These are phyloP conservation scores for Meandrusa payeni DNA, from an alignment of 2,888 invertebrate genomes.

Conservation along the genomic window DNA sequence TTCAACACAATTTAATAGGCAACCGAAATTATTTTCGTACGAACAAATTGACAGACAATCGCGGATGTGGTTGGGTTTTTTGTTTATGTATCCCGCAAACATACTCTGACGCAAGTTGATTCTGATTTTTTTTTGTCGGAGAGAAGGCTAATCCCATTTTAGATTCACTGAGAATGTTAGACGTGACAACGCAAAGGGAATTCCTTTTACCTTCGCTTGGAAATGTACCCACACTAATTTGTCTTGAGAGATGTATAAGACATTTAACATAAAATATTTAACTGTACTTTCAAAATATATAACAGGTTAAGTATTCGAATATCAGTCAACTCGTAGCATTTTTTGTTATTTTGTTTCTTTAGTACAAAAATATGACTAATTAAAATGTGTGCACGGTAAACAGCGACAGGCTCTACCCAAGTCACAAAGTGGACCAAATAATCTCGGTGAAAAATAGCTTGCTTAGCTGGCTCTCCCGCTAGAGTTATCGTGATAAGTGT, in stretches of 20 bases:
- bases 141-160: slow-evolving; percentile 20
- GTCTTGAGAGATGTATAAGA: not conserved
- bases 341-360: too few relatives aligned
- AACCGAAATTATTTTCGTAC: slow-evolving; percentile 26
- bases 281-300: too few relatives aligned
- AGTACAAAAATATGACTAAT: too few relatives aligned
- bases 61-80: slow-evolving; percentile 37
- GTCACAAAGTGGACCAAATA: too few relatives aligned
- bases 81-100: slow-evolving; percentile 34
- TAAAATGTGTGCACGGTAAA: too few relatives aligned
- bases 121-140: slow-evolving; percentile 30
- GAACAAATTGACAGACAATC: slow-evolving; percentile 30
- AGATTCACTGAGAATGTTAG: slow-evolving; percentile 9
- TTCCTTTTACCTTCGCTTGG: not conserved
- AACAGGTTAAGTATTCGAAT: too few relatives aligned
- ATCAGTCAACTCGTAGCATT: too few relatives aligned
- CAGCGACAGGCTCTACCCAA: too few relatives aligned
- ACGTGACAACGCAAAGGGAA: slow-evolving; percentile 10
- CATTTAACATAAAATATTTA: too few relatives aligned
- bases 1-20: slow-evolving; percentile 21
- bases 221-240: not conserved
- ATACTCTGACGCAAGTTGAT: slow-evolving; percentile 31
- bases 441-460: too few relatives aligned
- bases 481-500: too few relatives aligned
- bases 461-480: too few relatives aligned